phyloP scores from a whole-genome alignment of 2,113 vertebrate genomes.

The Psilopogon haemacephalus region DNA sequence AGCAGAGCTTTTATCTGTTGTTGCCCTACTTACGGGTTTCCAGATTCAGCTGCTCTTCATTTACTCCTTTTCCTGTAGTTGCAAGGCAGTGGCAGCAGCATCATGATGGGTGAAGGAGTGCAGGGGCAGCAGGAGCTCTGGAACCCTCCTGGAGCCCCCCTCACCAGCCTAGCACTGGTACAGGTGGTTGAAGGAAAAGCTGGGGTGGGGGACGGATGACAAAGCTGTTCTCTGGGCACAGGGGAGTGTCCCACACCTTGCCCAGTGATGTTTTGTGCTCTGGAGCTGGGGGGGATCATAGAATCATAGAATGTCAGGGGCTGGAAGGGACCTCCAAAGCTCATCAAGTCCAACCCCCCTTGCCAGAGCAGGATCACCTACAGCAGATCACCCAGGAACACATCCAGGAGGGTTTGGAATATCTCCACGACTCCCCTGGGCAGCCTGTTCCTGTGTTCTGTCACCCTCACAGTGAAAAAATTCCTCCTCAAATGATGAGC shows the following conservation, averaged over 20 bases:
- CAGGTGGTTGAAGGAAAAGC: neutral
- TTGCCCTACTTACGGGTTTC: neutral
- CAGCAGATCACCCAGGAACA: too few species aligned
- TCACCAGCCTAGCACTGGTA: neutral
- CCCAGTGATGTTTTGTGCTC: accelerated
- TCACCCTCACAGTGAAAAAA: too few species aligned
- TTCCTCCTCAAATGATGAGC: too few species aligned
- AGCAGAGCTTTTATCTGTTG: neutral
- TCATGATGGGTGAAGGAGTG: too few species aligned
- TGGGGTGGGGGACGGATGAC: too few species aligned
- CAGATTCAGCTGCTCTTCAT: neutral
- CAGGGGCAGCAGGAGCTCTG: neutral
- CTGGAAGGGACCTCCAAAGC: too few species aligned
- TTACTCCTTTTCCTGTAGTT: neutral
- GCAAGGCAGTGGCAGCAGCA: accelerated
- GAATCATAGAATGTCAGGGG: too few species aligned
- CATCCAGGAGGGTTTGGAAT: too few species aligned
- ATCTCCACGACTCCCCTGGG: too few species aligned
- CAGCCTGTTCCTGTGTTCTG: too few species aligned
- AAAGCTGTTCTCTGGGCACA: neutral
- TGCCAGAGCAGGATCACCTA: too few species aligned
- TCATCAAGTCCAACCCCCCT: too few species aligned
- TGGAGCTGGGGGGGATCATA: neutral
- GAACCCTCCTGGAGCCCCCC: accelerated
- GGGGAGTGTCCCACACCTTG: neutral